Evolutionary conservation across 2,113 vertebrate genomes (phyloP).

Genomic region (Cryptotis parvus): DNA sequence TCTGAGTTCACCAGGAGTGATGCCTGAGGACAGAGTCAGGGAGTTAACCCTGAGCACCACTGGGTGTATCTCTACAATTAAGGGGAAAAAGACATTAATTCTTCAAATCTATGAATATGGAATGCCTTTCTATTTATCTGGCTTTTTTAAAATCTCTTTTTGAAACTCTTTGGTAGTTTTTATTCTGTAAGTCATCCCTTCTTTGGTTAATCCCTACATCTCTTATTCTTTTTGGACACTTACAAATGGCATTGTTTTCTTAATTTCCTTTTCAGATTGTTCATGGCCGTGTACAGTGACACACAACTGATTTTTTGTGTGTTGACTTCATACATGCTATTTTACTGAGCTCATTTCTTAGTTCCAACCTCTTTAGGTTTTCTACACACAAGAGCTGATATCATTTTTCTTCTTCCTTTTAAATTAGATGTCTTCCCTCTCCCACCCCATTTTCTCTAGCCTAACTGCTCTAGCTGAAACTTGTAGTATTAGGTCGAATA

Average conservation of each 20-base stretch:
- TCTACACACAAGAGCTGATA: not conserved
- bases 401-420: not conserved
- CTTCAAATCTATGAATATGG: not conserved
- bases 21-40: no score
- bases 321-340: not conserved
- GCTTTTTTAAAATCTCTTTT: slow-evolving; percentile 5
- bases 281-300: not conserved
- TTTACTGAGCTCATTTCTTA: not conserved
- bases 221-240: slow-evolving; percentile 1
- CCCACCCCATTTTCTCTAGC: not conserved
- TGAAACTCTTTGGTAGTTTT: not conserved
- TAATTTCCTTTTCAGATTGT: not conserved
- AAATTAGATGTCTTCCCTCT: not conserved
- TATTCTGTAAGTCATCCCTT: not conserved
- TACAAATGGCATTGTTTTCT: not conserved
- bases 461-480: not conserved
- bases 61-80: no score
- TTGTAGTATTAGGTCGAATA: not conserved
- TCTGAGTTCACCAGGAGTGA: no score
- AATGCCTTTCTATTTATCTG: not conserved
- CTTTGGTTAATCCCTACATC: not conserved
- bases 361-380: not conserved
- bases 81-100: no score
- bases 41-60: no score
- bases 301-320: not conserved